Evolutionary conservation across 2,797 vertebrate genomes (phyloP).

Genomic region (Mormyrus hasselquistii): DNA sequence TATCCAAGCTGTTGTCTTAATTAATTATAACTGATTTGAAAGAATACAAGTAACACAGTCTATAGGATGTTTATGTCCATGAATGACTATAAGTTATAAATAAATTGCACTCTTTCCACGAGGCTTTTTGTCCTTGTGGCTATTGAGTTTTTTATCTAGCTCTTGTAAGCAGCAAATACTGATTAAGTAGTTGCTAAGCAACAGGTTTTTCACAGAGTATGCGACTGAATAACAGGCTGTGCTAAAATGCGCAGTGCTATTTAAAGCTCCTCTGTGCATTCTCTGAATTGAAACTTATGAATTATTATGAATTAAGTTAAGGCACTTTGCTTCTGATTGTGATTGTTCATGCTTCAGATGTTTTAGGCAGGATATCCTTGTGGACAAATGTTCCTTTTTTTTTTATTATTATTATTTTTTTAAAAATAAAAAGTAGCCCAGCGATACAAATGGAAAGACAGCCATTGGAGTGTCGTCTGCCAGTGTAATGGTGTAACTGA

Average conservation of each 20-base stretch:
- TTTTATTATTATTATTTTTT: too few relatives aligned
- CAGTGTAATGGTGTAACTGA: background rate
- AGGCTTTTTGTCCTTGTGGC: slow-evolving; percentile 2
- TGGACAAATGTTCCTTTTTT: background rate
- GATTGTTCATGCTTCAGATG: background rate
- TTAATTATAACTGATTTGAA: background rate
- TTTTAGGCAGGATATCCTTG: background rate
- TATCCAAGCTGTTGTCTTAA: background rate
- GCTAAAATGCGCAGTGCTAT: slow-evolving; percentile 9
- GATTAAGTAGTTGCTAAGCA: slow-evolving; percentile 30
- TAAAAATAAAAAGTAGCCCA: background rate
- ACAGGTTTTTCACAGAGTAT: slow-evolving; percentile 18
- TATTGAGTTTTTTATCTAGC: slow-evolving; percentile 10
- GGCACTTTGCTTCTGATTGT: background rate
- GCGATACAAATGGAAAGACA: background rate
- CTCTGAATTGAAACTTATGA: slow-evolving; percentile 11
- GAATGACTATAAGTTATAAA: slow-evolving; percentile 9
- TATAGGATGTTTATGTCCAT: background rate
- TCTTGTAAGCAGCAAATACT: slow-evolving; percentile 21
- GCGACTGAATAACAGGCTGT: slow-evolving; percentile 11
- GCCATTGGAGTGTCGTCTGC: background rate
- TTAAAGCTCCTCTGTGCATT: background rate
- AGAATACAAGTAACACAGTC: background rate
- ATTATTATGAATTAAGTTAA: background rate
- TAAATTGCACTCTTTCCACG: slow-evolving; percentile 1